phyloP scores from a whole-genome alignment of 2,888 invertebrate genomes.

The Athetis lepigone region DNA sequence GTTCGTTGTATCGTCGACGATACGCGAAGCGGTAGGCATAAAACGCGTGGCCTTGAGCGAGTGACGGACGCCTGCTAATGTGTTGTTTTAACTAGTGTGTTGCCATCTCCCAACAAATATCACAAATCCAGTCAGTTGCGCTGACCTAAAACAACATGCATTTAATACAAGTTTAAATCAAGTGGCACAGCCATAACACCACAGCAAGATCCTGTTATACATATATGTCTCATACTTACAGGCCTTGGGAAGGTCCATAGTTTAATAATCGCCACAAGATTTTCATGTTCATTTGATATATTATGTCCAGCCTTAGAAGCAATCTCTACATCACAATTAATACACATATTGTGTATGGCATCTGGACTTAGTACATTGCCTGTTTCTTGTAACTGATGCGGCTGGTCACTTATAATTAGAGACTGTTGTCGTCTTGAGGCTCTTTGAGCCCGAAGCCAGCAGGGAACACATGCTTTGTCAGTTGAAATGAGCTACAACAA shows the following conservation, averaged over 20 bases:
- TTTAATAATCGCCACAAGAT: not conserved
- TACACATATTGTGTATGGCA: not conserved
- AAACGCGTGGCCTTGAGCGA: too few relatives aligned
- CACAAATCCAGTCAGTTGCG: not conserved
- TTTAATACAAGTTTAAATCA: not conserved
- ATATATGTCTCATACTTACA: too few relatives aligned
- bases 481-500: slow-evolving; percentile 4
- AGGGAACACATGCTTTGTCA: slow-evolving; percentile 9
- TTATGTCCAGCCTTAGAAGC: not conserved
- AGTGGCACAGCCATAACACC: not conserved
- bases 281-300: not conserved
- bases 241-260: slow-evolving; percentile 1
- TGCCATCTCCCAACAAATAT: slow-evolving; percentile 3
- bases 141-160: not conserved
- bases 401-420: not conserved
- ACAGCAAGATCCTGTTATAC: too few relatives aligned
- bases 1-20: too few relatives aligned
- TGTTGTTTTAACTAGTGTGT: too few relatives aligned
- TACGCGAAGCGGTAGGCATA: too few relatives aligned
- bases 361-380: too few relatives aligned
- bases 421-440: not conserved
- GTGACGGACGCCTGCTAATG: too few relatives aligned
- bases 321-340: slow-evolving; percentile 6
- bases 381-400: too few relatives aligned
- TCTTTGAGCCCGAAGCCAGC: slow-evolving; percentile 6